phyloP scores from a whole-genome alignment of 2,888 invertebrate species.

The Eurytoma californica region DNA sequence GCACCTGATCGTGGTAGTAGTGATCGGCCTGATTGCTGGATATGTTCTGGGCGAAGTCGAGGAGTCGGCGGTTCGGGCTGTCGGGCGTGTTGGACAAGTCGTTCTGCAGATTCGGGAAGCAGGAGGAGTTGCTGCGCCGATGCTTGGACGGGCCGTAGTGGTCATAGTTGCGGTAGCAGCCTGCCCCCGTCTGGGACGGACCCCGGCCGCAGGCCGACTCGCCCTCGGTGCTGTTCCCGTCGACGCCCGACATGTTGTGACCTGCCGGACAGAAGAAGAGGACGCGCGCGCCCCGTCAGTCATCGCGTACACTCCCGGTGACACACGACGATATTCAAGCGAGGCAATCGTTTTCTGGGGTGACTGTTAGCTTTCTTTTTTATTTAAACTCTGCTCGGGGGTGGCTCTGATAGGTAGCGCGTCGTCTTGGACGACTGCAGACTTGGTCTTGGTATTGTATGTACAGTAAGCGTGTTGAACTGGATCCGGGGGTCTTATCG shows the following conservation, averaged over 20 bases:
- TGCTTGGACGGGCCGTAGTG: constrained; percentile 74
- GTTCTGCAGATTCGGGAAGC: constrained; percentile 71
- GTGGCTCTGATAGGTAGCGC: background rate
- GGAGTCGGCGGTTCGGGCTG: constrained; percentile 72
- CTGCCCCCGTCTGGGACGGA: constrained; percentile 84
- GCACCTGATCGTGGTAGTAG: constrained; percentile 71
- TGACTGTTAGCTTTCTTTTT: too few species aligned
- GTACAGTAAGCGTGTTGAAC: background rate
- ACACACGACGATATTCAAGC: constrained; percentile 13
- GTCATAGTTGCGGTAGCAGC: constrained; percentile 88
- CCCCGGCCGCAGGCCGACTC: constrained; percentile 79
- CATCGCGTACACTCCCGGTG: background rate
- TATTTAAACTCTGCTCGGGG: background rate
- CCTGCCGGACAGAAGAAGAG: constrained; percentile 77
- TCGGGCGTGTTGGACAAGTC: constrained; percentile 72
- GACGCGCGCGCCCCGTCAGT: constrained; percentile 35
- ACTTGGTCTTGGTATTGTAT: too few species aligned
- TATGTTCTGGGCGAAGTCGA: constrained; percentile 73
- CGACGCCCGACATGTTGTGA: constrained; percentile 93
- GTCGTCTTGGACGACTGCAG: too few species aligned
- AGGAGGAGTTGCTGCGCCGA: constrained; percentile 77
- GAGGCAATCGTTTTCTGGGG: background rate
- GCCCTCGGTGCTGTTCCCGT: constrained; percentile 89
- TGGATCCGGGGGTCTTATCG: background rate
- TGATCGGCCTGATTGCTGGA: constrained; percentile 71